Base-by-base conservation (phyloP, 2,113 vertebrate genomes). In the Austrofundulus limnaeus region DNA sequence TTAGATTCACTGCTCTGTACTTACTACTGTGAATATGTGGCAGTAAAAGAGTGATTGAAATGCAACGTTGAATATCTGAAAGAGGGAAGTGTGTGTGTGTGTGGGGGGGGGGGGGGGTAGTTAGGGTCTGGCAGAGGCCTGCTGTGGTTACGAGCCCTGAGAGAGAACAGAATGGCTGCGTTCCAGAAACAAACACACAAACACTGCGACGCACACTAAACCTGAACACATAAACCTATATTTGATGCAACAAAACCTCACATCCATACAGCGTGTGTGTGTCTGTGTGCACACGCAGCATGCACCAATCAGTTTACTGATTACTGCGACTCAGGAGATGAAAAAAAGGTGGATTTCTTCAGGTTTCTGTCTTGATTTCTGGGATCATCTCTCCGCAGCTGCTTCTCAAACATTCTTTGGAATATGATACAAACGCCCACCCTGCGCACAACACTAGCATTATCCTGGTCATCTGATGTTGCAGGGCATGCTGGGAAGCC, bases 141-240 rank as follows among this genome's bases (percentile, higher is more conserved):
- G 82, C 82, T 74, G 83, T 87, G 87, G 87, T 90, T 84, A 89
- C 56, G 88, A 91, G 90, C 80, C 90, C 87, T 89, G 58, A 80
- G 89, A 91, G 89, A 83, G 84, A 73, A 90, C 72, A 51, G 75
- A 12, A 74, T 92, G 90, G 91, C 89, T 69, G 65, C 21, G 31
- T 61, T 91, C 90, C 91, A 92, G 80, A 56, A 72, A 71, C 73
- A 0, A 48, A 67, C 65, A 67, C 64, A 62, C 25, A 10, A 19
- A 14, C 24, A 58, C 66, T 61, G 52, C 28, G 54, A 20, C 60
- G 49, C n/a, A 77, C 48, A 77, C 50, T 73, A 75, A 67, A 82
- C 72, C 47, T 28, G 68, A 45, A 76, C 43, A 37, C 68, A 64
- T 66, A 64, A 80, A 80, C 60, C 41, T 19, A 56, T 47, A 67